These are phyloP conservation scores for Equus przewalskii DNA, from an alignment of 2,113 vertebrate genomes.

Conservation along the genomic window DNA sequence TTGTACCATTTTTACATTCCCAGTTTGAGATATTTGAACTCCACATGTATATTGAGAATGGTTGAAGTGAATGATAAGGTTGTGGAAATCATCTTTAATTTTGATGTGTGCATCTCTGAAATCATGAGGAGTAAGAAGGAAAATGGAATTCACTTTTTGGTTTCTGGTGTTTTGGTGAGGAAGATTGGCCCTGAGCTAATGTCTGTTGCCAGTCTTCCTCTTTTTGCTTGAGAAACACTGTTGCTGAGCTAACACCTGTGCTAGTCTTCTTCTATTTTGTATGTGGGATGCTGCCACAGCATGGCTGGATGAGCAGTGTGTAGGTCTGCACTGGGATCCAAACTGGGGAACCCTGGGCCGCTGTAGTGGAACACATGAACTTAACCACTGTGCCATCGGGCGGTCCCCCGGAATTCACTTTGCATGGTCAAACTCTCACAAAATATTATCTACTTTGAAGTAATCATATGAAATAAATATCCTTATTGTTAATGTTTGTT, in stretches of 20 bases:
- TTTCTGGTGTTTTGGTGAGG: no score
- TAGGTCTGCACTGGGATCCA: no score
- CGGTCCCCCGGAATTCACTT: neutral
- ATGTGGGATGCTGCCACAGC: no score
- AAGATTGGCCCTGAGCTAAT: no score
- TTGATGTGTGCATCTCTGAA: neutral
- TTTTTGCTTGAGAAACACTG: no score
- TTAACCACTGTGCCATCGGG: no score
- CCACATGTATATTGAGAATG: neutral
- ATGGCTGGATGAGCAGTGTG: no score
- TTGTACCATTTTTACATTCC: neutral
- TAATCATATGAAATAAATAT: neutral
- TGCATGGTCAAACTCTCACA: neutral
- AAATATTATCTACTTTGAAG: neutral
- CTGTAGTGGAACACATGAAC: no score
- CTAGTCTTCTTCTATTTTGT: no score
- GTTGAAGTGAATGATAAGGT: neutral
- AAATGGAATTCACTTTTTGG: neutral
- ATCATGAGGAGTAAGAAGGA: neutral
- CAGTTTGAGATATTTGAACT: neutral
- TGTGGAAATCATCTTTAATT: conserved; percentile 6
- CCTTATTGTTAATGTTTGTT: neutral
- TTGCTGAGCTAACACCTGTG: no score
- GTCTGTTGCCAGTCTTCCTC: no score
- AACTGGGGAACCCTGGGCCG: no score